These are phyloP conservation scores for Parochlus steinenii DNA, from an alignment of 2,888 invertebrate species.

Conservation along the genomic window DNA sequence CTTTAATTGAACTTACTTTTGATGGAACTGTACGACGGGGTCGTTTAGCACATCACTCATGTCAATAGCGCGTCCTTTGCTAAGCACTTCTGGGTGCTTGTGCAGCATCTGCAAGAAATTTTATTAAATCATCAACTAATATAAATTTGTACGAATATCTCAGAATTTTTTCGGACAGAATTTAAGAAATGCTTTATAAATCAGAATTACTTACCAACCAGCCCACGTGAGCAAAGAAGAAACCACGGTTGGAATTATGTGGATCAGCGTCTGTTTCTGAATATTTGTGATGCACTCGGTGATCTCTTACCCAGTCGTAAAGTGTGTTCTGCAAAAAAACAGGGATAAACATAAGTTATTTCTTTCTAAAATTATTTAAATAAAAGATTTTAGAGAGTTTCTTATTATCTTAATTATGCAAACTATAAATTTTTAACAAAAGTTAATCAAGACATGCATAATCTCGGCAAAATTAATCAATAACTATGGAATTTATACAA, in stretches of 20 bases:
- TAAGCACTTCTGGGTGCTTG: constrained; percentile 72
- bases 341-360: constrained; percentile 2
- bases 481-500: no score
- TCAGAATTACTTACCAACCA: no score
- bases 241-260: constrained; percentile 64
- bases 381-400: no score
- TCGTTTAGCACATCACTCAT: constrained; percentile 64
- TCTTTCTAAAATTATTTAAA: no score
- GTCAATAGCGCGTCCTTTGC: constrained; percentile 62
- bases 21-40: constrained; percentile 61
- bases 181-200: constrained; percentile 47
- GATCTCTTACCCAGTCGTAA: constrained; percentile 73
- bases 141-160: no score
- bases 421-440: no score
- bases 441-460: no score
- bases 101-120: no score
- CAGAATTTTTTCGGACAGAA: constrained; percentile 42
- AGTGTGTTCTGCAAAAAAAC: constrained; percentile 60
- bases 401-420: no score
- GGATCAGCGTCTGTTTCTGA: constrained; percentile 74
- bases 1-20: constrained; percentile 36
- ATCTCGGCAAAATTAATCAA: no score
- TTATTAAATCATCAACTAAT: no score
- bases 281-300: constrained; percentile 65
- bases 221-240: constrained; percentile 85